Conservation (phyloP, 2,888 invertebrate species). For the Athrips mouffetella region DNA sequence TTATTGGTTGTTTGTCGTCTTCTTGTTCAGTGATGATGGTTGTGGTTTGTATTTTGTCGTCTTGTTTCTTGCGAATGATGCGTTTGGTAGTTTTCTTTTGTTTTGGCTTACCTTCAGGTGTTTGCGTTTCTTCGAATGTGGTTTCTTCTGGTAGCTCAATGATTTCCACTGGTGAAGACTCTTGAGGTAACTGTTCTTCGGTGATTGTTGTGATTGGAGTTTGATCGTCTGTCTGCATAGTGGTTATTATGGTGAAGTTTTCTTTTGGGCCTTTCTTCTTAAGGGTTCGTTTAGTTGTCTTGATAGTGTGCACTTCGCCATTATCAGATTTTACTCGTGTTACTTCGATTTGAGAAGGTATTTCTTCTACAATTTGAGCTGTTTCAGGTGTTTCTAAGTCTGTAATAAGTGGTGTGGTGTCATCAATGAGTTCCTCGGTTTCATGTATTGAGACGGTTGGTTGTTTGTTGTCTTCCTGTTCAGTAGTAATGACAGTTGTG, state of each 20-base stretch:
- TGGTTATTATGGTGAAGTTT: constrained; percentile 30
- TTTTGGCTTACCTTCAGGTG: constrained; percentile 48
- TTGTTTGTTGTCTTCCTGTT: constrained; percentile 35
- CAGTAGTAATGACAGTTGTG: constrained; percentile 44
- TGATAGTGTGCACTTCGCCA: constrained; percentile 29
- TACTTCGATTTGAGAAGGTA: neutral
- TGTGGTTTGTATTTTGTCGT: constrained; percentile 35
- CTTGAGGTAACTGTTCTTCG: constrained; percentile 21
- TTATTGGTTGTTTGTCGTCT: constrained; percentile 31
- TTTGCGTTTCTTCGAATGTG: constrained; percentile 32
- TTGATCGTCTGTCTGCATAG: constrained; percentile 25
- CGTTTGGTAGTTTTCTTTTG: constrained; percentile 36
- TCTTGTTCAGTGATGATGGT: constrained; percentile 28
- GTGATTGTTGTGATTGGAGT: constrained; percentile 25
- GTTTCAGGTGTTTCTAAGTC: neutral
- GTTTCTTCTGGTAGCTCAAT: constrained; percentile 31
- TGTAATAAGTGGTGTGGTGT: constrained; percentile 25
- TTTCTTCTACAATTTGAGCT: constrained; percentile 36
- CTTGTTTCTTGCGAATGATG: constrained; percentile 51
- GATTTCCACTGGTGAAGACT: constrained; percentile 21
- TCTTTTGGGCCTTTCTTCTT: constrained; percentile 36
- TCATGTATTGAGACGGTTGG: constrained; percentile 11
- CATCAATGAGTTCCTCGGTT: constrained; percentile 27
- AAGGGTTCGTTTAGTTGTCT: constrained; percentile 28
- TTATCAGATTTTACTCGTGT: constrained; percentile 31